A percentile compares a stretch with the other conserved stretches of the same genome.
phyloP scores from a whole-genome alignment of 2,888 invertebrate genomes.

The Anaspis maculata region DNA sequence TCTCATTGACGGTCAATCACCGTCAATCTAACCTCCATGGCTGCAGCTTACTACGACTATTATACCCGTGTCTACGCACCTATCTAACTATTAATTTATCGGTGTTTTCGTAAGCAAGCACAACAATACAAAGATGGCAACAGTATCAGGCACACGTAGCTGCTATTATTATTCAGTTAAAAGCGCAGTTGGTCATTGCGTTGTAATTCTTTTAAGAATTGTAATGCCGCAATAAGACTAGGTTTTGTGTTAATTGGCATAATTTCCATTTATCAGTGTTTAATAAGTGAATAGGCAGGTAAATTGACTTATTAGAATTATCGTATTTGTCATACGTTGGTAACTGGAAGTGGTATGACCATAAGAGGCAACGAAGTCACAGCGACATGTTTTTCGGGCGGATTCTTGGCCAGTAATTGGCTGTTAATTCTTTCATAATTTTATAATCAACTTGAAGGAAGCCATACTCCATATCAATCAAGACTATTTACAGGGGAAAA shows the following conservation, averaged over 20 bases:
- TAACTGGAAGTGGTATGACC: conserved; percentile 25
- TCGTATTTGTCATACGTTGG: conserved; percentile 33
- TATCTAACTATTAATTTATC: too few species aligned
- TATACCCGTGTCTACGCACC: too few species aligned
- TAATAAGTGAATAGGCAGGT: conserved; percentile 27
- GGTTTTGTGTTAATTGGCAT: conserved; percentile 38
- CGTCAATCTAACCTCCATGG: too few species aligned
- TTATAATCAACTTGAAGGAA: conserved; percentile 12
- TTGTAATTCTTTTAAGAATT: too few species aligned
- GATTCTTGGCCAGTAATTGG: conserved; percentile 33
- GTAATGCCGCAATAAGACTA: too few species aligned
- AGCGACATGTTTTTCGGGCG: conserved; percentile 30
- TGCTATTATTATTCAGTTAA: too few species aligned
- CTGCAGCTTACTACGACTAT: too few species aligned
- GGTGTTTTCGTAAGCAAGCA: too few species aligned
- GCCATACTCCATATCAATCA: conserved; percentile 8
- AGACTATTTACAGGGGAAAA: conserved; percentile 6
- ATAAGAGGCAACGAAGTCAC: conserved; percentile 32
- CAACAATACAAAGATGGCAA: too few species aligned
- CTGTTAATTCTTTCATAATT: conserved; percentile 16
- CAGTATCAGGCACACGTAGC: too few species aligned
- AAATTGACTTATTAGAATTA: conserved; percentile 35
- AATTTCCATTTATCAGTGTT: conserved; percentile 34
- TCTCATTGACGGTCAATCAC: too few species aligned
- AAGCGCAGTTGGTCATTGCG: too few species aligned